Base-by-base conservation (phyloP, 2,888 invertebrate genomes). In the Venusia cambrica region DNA sequence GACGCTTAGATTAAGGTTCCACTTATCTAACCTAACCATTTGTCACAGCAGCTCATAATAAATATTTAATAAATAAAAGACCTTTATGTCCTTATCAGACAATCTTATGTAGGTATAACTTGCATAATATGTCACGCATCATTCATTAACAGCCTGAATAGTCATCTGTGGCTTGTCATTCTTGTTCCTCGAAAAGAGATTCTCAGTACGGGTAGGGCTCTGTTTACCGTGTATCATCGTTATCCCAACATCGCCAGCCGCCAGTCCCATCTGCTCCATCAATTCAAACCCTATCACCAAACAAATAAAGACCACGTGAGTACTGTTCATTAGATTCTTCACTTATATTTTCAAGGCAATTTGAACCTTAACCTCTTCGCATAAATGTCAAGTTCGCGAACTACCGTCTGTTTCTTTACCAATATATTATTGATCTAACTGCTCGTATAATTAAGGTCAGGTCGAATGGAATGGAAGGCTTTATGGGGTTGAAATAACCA, bases 201-300 rank as follows among this genome's bases (percentile, higher is more conserved):
- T n/a, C n/a, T n/a, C n/a, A n/a, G n/a, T n/a, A n/a, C n/a, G n/a
- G n/a, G n/a, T n/a, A n/a, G n/a, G n/a, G n/a, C n/a, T n/a, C n/a
- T n/a, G n/a, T n/a, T n/a, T n/a, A n/a, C n/a, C n/a, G n/a, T n/a
- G n/a, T n/a, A n/a, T n/a, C n/a, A n/a, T n/a, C n/a, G n/a, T n/a
- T n/a, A n/a, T n/a, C 58, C 73, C 73, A 79, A 79, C 80, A 77
- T 73, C 75, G 65, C 56, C 54, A 35, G 20, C 48, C 75, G 65
- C 56, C 54, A 35, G 20, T 48, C 50, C 55, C 56, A 35, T 40
- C 54, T 54, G 57, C 58, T 53, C 43, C 17, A 51, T 55, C 43
- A 68, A 51, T 59, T 51, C 56, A 45, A 48, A 55, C 63, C 53
- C 52, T 68, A 63, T 38, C 35, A 53, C 50, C 14, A 25, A 21